A percentile compares a stretch with the other conserved stretches of the same genome.
These are phyloP conservation scores for Murina feae DNA, from an alignment of 2,113 vertebrate genomes.

Conservation along the genomic window DNA sequence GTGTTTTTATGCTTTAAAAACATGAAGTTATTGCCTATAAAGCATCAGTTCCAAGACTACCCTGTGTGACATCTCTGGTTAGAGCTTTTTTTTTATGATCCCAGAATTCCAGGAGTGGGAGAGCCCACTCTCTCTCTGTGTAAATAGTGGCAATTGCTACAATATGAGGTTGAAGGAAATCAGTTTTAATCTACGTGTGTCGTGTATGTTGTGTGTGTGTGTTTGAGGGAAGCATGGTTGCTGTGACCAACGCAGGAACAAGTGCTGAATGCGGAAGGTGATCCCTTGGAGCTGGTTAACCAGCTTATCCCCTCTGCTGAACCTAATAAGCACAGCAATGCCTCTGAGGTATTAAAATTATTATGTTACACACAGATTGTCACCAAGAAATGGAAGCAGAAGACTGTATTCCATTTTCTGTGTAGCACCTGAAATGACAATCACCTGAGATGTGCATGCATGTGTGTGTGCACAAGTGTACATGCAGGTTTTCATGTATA, in stretches of 20 bases:
- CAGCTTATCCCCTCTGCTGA: slow-evolving; percentile 71
- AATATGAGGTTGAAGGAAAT: slow-evolving; percentile 40
- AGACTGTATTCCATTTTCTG: slow-evolving; percentile 66
- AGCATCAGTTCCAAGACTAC: slow-evolving; percentile 5
- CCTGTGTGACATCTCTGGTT: neutral
- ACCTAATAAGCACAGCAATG: slow-evolving; percentile 54
- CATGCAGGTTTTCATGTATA: neutral
- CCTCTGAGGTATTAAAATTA: slow-evolving; percentile 72
- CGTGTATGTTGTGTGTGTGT: slow-evolving; percentile 51
- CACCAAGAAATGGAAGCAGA: slow-evolving; percentile 74
- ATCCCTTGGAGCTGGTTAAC: slow-evolving; percentile 61
- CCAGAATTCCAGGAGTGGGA: neutral
- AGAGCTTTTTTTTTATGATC: neutral
- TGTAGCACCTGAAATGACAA: slow-evolving; percentile 72
- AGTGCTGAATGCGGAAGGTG: slow-evolving; percentile 64
- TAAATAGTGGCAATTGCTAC: slow-evolving; percentile 25
- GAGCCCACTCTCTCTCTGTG: slow-evolving; percentile 6
- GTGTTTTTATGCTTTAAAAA: slow-evolving; percentile 25
- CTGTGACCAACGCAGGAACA: slow-evolving; percentile 40
- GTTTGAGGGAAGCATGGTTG: slow-evolving; percentile 49
- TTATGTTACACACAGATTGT: slow-evolving; percentile 78
- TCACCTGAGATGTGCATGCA: neutral
- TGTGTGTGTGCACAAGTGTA: neutral
- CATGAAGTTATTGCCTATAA: neutral
- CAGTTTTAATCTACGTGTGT: slow-evolving; percentile 25